Evolutionary conservation across 2,797 vertebrate species (phyloP).

Genomic region (Etheostoma nigrum): DNA sequence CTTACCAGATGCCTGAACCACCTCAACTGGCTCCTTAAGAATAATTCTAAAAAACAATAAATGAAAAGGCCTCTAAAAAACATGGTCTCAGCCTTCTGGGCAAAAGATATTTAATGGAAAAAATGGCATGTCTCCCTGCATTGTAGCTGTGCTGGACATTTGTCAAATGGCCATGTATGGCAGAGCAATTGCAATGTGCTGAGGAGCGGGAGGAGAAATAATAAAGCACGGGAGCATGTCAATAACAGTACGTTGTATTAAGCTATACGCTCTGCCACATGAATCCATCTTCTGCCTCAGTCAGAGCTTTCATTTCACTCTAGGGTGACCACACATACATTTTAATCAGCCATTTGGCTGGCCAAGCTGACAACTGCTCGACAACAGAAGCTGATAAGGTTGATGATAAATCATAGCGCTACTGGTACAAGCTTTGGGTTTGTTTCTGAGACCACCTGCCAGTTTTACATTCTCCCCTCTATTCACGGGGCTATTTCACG

Average conservation of each 20-base stretch:
- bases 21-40: not conserved
- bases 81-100: conserved; percentile 2
- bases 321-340: conserved; percentile 80
- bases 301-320: conserved; percentile 77
- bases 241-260: conserved; percentile 77
- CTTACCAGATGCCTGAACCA: no score
- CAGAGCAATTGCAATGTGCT: conserved; percentile 52
- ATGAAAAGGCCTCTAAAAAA: conserved; percentile 6
- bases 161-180: conserved; percentile 47
- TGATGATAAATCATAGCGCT: conserved; percentile 75
- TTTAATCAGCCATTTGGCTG: conserved; percentile 82
- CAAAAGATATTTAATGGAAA: not conserved
- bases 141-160: conserved; percentile 50
- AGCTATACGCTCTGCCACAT: conserved; percentile 61
- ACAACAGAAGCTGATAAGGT: conserved; percentile 76
- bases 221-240: conserved; percentile 76
- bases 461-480: conserved; percentile 56
- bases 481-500: conserved; percentile 59
- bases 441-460: conserved; percentile 65
- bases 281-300: conserved; percentile 78
- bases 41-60: not conserved
- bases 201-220: conserved; percentile 61
- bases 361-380: conserved; percentile 76
- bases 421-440: conserved; percentile 62
- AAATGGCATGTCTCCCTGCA: not conserved